Evolutionary conservation across 2,888 invertebrate genomes (phyloP), one percentile per base, ranked within the genome.

Genomic region (Charanyca ferruginea): DNA sequence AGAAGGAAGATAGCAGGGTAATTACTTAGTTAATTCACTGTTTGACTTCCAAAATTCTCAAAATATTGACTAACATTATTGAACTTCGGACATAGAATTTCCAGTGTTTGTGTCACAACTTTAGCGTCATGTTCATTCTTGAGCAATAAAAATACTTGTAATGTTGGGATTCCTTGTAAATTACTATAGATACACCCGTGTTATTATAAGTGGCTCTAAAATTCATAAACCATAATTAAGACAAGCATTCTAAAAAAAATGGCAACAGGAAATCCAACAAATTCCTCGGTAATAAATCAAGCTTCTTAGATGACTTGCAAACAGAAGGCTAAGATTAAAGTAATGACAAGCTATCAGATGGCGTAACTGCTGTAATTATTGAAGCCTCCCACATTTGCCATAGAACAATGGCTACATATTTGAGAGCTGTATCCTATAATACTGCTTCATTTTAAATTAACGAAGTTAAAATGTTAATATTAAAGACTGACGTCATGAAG

Each of bases 261-360:
- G 23, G 11, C 52, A 42, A 22, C 58, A 65, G 66, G 68, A 69
- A 66, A 66, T 44, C 45, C 51, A 48, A 48, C 54, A 54, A 51
- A 62, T 59, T 23, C 38, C 16, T 38, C 16, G 20, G 48, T 53
- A 67, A 69, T 77, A 77, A 73, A 80, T 73, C 58, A 65, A 57
- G 32, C 11, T 79, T 70, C 68, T 76, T 70, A 53, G 45, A 63
- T 64, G 65, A 61, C 63, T 64, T 64, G 60, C 66, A 38, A 54
- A 52, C 65, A 66, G 11, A 52, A 66, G 47, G 22, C 49, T 54
- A 13, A 45, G 2, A 70, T 80, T 59, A 76, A 11, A 13, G 7
- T 78, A 73, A 78, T 76, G 48, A 61, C 51, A 63, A 60, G 8
- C 20, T n/a, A 5, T 25, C 11, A 51, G 28, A 54, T 66, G 66